A percentile compares a stretch with the other conserved stretches of the same genome.
These are phyloP conservation scores for Drosophila rubida DNA, from an alignment of 2,888 invertebrate species.

Conservation along the genomic window DNA sequence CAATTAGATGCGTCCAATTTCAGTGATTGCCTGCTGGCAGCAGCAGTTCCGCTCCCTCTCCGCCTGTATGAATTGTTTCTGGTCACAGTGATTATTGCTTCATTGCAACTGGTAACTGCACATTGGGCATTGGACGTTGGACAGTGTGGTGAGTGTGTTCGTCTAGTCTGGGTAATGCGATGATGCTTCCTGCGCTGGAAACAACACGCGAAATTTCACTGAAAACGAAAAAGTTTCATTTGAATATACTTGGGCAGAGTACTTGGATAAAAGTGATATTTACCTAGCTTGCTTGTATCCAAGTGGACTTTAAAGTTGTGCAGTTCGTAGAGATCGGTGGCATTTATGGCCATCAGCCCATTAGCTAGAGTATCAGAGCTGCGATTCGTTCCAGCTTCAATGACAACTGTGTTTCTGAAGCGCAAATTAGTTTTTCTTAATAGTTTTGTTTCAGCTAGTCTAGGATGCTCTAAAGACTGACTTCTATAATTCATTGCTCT, in stretches of 20 bases:
- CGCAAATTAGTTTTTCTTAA: too few relatives aligned
- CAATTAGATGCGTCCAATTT: conserved; percentile 74
- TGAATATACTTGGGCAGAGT: too few relatives aligned
- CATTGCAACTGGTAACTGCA: conserved; percentile 5
- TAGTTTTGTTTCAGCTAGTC: too few relatives aligned
- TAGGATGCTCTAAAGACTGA: too few relatives aligned
- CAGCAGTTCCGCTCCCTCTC: not conserved
- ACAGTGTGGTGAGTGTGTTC: not conserved
- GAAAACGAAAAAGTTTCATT: not conserved
- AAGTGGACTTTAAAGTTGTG: conserved; percentile 45
- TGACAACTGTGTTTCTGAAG: too few relatives aligned
- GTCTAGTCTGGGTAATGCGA: not conserved
- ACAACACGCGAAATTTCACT: conserved; percentile 42
- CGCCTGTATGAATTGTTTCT: conserved; percentile 37
- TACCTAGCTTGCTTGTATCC: conserved; percentile 41
- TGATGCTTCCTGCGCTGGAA: conserved; percentile 7
- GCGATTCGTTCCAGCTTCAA: not conserved
- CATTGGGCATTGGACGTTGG: not conserved
- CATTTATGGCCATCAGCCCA: not conserved
- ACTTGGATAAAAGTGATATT: conserved; percentile 8
- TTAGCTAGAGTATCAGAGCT: not conserved
- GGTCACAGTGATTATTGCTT: conserved; percentile 28
- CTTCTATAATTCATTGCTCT: conserved; percentile 29
- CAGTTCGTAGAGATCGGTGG: conserved; percentile 32
- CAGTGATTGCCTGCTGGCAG: conserved; percentile 68